Base-by-base conservation (phyloP, 1,140 invertebrate species). In the Heliothis virescens region DNA sequence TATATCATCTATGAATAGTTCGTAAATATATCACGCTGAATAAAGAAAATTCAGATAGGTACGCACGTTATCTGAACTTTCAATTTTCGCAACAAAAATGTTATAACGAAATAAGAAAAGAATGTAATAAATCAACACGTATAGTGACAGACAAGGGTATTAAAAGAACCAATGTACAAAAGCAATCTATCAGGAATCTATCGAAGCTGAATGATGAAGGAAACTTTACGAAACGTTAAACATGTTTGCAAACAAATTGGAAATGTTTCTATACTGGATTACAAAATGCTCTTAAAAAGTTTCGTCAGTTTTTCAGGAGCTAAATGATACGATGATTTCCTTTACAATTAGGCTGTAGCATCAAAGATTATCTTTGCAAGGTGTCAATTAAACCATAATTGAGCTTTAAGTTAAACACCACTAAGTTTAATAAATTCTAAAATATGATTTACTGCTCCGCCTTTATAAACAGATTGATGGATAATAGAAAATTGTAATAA, bases 91-190 rank as follows among this genome's bases (percentile, higher is more conserved):
- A 67, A 67, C 34, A 48, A 21, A 48, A 50, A 67, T 1, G 16
- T 50, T 67, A 21, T 67, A 50, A 41, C 50, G 18, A 47, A 47
- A 10, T 65, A 47, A 65, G 29, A 41, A 47, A 48, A n/a, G 41
- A 41, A 48, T 67, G 34, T 65, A 65, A 65, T 65, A 65, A 48
- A 65, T 65, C 62, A 65, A 48, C 41, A 18, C 12, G 62, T 18
- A 18, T 18, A 60, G 57, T 47, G 62, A 65, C 34, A 65, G 62
- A 65, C 62, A 47, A 48, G 62, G 62, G 41, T 47, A 18, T 48
- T 65, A 47, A 65, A 65, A 65, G 41, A 67, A 67, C 41, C 18
- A 48, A n/a, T 41, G 21, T 67, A 48, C 16, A 67, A 13, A 48
- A 47, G 41, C 16, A 67, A 67, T 67, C 63, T 48, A 50, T 67